These are phyloP conservation scores for Marmota flaviventris DNA, from an alignment of 2,113 vertebrate genomes.

Conservation along the genomic window DNA sequence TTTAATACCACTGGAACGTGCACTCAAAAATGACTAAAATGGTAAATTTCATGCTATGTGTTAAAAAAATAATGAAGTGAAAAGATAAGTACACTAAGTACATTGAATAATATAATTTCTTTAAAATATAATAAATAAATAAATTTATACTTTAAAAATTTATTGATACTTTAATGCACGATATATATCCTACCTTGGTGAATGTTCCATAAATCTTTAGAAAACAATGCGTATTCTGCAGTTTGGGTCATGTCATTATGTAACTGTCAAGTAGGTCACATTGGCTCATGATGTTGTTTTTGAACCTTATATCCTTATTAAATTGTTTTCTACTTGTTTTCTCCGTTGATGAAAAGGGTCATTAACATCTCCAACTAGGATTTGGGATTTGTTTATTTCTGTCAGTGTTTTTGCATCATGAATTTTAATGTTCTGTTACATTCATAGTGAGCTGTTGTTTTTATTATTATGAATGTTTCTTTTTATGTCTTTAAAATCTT, in stretches of 20 bases:
- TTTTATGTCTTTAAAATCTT: not conserved
- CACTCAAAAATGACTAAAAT: not conserved
- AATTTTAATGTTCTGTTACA: conserved; percentile 34
- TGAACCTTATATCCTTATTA: not conserved
- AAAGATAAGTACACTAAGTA: not conserved
- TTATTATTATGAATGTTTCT: not conserved
- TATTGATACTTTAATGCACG: not conserved
- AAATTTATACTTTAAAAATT: not conserved
- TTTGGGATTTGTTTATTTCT: not conserved
- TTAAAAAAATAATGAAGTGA: not conserved
- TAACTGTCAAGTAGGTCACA: not conserved
- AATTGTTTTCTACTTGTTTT: not conserved
- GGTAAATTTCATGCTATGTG: not conserved
- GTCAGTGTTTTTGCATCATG: not conserved
- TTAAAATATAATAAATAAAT: not conserved
- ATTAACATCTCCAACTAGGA: not conserved
- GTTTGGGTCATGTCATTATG: not conserved
- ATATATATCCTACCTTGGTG: not conserved
- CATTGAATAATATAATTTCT: not conserved
- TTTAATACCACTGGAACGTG: not conserved
- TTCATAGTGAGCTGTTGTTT: not conserved
- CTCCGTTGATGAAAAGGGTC: not conserved
- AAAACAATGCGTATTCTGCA: not conserved
- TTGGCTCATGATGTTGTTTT: not conserved
- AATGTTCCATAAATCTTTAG: not conserved